Evolutionary conservation across 2,797 vertebrate genomes (phyloP), one percentile per base, ranked within the genome.

Genomic region (Potorous gilbertii): DNA sequence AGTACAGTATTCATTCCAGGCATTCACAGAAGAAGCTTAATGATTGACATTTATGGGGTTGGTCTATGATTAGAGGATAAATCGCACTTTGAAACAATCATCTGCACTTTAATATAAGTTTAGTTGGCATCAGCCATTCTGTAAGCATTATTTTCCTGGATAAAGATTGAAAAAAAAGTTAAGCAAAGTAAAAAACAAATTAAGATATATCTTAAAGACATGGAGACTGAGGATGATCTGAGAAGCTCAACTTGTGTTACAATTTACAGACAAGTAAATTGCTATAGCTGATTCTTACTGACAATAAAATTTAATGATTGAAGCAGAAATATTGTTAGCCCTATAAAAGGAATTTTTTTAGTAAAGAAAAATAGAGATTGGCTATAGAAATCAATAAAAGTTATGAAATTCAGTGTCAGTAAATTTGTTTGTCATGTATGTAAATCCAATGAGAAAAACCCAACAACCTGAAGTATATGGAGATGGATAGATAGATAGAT

Each of bases 191-290:
- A 97, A 97, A 97, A 18, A 56, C 27, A 4, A 56, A 24, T 92
- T 93, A 96, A 97, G 97, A 98, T 98, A 95, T 95, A 98, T 97
- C 97, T 96, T 92, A 97, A 97, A 98, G 97, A 98, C 97, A 96
- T 97, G 97, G 97, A 94, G 97, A 97, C 97, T 97, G 94, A 94
- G 93, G 95, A 96, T 93, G 95, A 97, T 98, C 97, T 97, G 95
- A 98, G 96, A 96, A 97, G 96, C 94, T 97, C 97, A 96, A 94
- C 93, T 95, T 94, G 57, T 95, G 55, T 95, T 98, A 96, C 96
- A 95, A 97, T 98, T 97, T 97, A 97, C 97, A 97, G 97, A 97
- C 96, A 97, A 97, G 97, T 97, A 96, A 96, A 97, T 98, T 98
- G 96, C 96, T 96, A 54, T 92, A 94, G 90, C 95, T 95, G 96